Percentiles rank a stretch among this genome's conserved stretches.
Conservation (phyloP, 2,797 vertebrate species). For the Acrocephalus scirpaceus region DNA sequence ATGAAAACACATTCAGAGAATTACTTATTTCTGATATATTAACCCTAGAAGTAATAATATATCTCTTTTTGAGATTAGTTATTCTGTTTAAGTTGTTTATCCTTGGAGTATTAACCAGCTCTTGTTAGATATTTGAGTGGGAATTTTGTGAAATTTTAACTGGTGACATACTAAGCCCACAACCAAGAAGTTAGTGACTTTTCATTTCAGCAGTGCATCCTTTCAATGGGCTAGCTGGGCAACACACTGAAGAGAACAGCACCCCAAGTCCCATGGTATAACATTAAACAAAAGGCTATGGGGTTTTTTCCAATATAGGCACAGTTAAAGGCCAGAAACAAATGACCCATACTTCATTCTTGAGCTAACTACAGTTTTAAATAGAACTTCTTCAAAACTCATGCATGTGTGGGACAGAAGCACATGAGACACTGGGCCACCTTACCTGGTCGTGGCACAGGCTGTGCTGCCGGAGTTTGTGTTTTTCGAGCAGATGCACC, state of each 20-base stretch:
- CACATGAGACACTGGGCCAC: not conserved
- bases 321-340: not conserved
- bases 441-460: constrained; percentile 94
- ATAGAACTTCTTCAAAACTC: not conserved
- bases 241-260: not conserved
- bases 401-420: not conserved
- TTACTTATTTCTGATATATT: not conserved
- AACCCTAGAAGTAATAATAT: not conserved
- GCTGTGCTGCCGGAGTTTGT: constrained; percentile 92
- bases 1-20: not conserved
- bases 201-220: not conserved
- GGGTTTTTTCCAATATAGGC: not conserved
- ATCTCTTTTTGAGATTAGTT: not conserved
- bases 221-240: not conserved
- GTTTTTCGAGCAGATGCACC: constrained; percentile 97
- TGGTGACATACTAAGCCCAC: not conserved
- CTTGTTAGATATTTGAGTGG: not conserved
- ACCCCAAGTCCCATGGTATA: not conserved
- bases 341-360: not conserved
- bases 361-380: not conserved
- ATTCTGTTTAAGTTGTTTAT: not conserved
- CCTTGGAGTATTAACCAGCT: not conserved
- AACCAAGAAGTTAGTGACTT: not conserved
- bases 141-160: not conserved
- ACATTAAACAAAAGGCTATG: not conserved